These are phyloP conservation scores for Parambassis ranga DNA, from an alignment of 2,797 vertebrate genomes.

Conservation along the genomic window DNA sequence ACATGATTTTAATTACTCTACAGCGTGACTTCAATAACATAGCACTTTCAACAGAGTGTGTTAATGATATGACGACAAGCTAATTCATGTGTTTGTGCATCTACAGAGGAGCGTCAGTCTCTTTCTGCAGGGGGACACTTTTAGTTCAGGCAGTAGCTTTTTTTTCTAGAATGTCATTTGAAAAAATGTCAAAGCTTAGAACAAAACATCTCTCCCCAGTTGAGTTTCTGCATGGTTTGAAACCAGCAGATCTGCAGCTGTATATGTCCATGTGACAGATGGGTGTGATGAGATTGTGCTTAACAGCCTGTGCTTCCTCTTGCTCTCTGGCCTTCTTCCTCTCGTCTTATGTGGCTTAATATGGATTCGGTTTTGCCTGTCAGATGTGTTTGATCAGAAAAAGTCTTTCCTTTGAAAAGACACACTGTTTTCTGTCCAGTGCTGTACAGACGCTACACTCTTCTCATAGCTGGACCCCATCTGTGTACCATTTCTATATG, in stretches of 20 bases:
- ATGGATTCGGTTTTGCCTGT: conserved; percentile 49
- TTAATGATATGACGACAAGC: not conserved
- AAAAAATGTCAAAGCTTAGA: conserved; percentile 27
- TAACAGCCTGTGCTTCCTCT: conserved; percentile 57
- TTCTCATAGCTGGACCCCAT: conserved; percentile 5
- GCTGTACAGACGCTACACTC: conserved; percentile 12
- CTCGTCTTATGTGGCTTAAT: conserved; percentile 32
- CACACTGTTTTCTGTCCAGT: conserved; percentile 31
- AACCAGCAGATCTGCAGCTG: conserved; percentile 61
- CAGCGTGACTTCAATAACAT: not conserved
- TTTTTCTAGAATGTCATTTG: not conserved
- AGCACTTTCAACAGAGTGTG: not conserved
- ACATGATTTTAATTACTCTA: not conserved
- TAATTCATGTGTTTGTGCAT: conserved; percentile 4
- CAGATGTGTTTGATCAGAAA: conserved; percentile 61
- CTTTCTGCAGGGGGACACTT: not conserved
- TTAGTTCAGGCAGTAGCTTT: conserved; percentile 18
- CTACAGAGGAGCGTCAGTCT: not conserved
- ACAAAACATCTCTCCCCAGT: conserved; percentile 25
- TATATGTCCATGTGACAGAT: conserved; percentile 69
- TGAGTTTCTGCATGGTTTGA: conserved; percentile 53
- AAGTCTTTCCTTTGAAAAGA: conserved; percentile 49
- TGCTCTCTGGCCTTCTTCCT: conserved; percentile 26
- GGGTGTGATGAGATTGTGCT: conserved; percentile 64
- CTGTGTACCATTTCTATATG: conserved; percentile 22